phyloP scores from a whole-genome alignment of 2,797 vertebrate species.

The Eurystomus glaucurus region DNA sequence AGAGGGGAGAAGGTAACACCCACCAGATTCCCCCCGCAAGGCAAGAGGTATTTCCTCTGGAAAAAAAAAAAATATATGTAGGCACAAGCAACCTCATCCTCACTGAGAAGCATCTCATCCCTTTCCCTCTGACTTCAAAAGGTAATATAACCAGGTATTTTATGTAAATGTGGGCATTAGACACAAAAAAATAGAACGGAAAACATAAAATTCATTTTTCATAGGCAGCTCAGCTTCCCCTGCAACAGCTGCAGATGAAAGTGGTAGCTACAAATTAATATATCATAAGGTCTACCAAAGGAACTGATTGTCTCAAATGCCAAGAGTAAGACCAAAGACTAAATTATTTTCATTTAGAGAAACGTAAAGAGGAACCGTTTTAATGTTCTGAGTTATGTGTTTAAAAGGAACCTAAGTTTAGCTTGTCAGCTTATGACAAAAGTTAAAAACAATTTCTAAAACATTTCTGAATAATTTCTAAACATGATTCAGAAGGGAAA shows the following conservation, averaged over 20 bases:
- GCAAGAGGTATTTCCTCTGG: background rate
- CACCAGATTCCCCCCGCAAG: background rate
- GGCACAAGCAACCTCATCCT: background rate
- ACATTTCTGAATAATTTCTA: background rate
- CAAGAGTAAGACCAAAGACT: conserved; percentile 50
- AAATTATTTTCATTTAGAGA: conserved; percentile 57
- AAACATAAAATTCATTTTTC: conserved; percentile 52
- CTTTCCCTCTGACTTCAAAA: conserved; percentile 10
- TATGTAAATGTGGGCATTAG: conserved; percentile 66
- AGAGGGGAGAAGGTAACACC: background rate
- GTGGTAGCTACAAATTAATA: conserved; percentile 58
- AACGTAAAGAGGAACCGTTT: background rate
- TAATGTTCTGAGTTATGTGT: background rate
- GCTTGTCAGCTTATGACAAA: conserved; percentile 15
- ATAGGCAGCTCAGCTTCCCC: conserved; percentile 5
- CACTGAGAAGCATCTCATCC: background rate
- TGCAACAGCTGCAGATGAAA: conserved; percentile 61
- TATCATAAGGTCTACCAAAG: conserved; percentile 45
- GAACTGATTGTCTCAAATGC: conserved; percentile 32
- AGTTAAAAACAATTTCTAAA: conserved; percentile 24
- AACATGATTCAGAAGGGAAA: background rate
- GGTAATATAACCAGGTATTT: conserved; percentile 47
- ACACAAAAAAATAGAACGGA: conserved; percentile 49
- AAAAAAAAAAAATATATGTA: rapidly evolving
- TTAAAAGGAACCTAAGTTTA: conserved; percentile 35